These are phyloP conservation scores for Apaloderma vittatum DNA, from an alignment of 2,113 vertebrate genomes.

Conservation along the genomic window DNA sequence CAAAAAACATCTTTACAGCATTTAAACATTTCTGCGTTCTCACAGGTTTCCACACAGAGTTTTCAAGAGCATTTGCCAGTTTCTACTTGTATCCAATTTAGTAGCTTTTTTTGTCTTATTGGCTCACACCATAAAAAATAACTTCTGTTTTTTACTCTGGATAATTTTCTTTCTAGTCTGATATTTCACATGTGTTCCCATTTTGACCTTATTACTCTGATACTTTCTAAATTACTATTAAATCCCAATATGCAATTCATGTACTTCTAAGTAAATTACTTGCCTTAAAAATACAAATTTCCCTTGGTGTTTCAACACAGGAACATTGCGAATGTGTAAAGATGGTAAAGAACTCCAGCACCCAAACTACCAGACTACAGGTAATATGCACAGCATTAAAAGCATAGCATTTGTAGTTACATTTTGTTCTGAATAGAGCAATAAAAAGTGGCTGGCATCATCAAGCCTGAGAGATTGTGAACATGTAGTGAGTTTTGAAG, in stretches of 20 bases:
- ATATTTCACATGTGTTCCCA: background rate
- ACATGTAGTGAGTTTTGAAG: conserved; percentile 75
- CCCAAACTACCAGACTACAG: conserved; percentile 65
- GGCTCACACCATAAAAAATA: conserved; percentile 10
- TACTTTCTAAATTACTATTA: conserved; percentile 56
- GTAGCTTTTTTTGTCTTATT: background rate
- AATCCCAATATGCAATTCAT: conserved; percentile 46
- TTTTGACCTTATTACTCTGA: conserved; percentile 29
- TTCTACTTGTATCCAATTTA: background rate
- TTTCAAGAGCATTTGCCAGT: background rate
- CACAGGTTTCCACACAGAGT: background rate
- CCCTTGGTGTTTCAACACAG: conserved; percentile 61
- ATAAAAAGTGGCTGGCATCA: conserved; percentile 75
- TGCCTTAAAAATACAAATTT: conserved; percentile 73
- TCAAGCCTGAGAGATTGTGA: conserved; percentile 72
- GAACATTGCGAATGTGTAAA: conserved; percentile 57
- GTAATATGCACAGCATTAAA: conserved; percentile 70
- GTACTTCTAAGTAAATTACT: conserved; percentile 69
- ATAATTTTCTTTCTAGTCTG: conserved; percentile 8
- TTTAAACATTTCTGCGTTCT: background rate
- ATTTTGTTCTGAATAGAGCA: conserved; percentile 76
- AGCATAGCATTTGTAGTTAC: conserved; percentile 53
- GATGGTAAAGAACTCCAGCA: conserved; percentile 69
- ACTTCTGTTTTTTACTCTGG: conserved; percentile 15
- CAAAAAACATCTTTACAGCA: background rate